Conservation (phyloP, 1,140 invertebrate species). For the Lerema accius region DNA sequence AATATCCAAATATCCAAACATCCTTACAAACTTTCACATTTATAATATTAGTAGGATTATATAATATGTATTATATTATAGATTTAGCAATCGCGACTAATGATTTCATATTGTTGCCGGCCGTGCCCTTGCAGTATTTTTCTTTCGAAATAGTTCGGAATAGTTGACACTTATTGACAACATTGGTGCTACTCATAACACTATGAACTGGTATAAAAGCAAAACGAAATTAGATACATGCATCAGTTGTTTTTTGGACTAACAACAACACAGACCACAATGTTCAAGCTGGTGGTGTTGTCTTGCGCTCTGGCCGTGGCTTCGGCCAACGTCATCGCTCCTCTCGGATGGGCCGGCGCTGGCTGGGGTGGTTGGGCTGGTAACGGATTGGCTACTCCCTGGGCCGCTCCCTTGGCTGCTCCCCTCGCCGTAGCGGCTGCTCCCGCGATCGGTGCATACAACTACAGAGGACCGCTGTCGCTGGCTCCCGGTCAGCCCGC, state of each 20-base stretch:
- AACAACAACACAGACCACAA: conserved; percentile 78
- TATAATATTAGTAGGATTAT: too few relatives aligned
- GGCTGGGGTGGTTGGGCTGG: conserved; percentile 36
- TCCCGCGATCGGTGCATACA: neutral
- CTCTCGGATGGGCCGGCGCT: conserved; percentile 39
- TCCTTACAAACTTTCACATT: too few relatives aligned
- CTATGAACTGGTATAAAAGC: conserved; percentile 8
- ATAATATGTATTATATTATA: too few relatives aligned
- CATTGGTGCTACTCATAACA: conserved; percentile 11
- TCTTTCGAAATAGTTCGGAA: too few relatives aligned
- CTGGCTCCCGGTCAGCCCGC: conserved; percentile 14
- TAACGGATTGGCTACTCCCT: neutral
- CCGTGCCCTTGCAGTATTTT: too few relatives aligned
- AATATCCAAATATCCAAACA: too few relatives aligned
- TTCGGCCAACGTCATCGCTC: conserved; percentile 47
- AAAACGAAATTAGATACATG: neutral
- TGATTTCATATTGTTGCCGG: too few relatives aligned
- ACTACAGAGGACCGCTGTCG: conserved; percentile 24
- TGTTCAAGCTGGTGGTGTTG: conserved; percentile 85
- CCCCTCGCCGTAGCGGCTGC: conserved; percentile 33
- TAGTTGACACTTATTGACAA: too few relatives aligned
- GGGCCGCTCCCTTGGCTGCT: too few relatives aligned
- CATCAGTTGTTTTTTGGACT: conserved; percentile 29
- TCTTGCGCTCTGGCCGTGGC: conserved; percentile 77
- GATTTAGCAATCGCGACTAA: too few relatives aligned